Base-by-base conservation (phyloP, 2,113 vertebrate species). In the Chlorodrepanis virens region DNA sequence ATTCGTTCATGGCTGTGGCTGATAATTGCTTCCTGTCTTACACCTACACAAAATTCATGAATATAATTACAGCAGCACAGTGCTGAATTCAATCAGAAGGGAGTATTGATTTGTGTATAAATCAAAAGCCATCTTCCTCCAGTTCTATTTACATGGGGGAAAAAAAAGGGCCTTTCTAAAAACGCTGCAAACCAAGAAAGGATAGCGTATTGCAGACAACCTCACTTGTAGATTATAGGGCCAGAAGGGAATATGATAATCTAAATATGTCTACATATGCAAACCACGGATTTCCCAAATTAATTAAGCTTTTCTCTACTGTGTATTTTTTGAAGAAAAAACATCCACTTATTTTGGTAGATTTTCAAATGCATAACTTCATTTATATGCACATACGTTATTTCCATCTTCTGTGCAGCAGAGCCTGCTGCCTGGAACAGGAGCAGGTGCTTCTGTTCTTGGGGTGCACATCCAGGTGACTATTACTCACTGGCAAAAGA, bases 1-100 rank as follows among this genome's bases (percentile, higher is more conserved):
- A 82, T 84, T 96, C 35, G 12, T 91, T 87, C 96, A 49, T 90
- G 87, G 37, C 85, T 96, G 74, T 0, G 2, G 77, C 60, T 97
- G 85, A 87, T 97, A 97, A 97, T 97, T 97, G 96, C 97, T 97
- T 97, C 95, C 96, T 96, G 94, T 97, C 96, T 98, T 95, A 97
- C 97, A 98, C 96, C 97, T 97, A 97, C 97, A 96, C 93, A 97
- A 94, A 97, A 96, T 93, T 91, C 96, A 97, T 91, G 96, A 98
- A 96, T 97, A 56, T 96, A 97, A 98, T 98, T 97, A 97, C 74
- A 95, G 84, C 39, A 54, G 78, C 3, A 3, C 21, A 80, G 92
- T 14, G n/a, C 78, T 84, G 50, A 90, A 89, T 95, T 97, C 96
- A 96, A 64, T 95, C 95, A 94, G 89, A 92, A 96, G 71, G 95